A percentile compares a stretch with the other conserved stretches of the same genome.
Evolutionary conservation across 2,113 vertebrate genomes (phyloP).

Genomic region (Romanogobio albipinnatus): DNA sequence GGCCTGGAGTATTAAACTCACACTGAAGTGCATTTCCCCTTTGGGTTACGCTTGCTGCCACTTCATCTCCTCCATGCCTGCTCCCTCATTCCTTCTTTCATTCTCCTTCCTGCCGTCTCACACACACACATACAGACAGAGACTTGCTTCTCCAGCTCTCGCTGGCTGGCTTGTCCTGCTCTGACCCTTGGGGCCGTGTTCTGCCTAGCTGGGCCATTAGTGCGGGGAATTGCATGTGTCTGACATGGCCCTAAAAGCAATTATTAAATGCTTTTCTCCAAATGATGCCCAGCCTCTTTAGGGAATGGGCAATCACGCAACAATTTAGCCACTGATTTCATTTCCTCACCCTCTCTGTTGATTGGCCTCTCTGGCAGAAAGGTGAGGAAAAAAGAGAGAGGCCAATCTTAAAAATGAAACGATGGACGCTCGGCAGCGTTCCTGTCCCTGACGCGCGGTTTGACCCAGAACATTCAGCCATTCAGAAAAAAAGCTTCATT

Average conservation of each 20-base stretch:
- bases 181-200: slow-evolving; percentile 49
- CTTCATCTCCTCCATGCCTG: slow-evolving; percentile 90
- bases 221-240: slow-evolving; percentile 87
- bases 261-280: slow-evolving; percentile 92
- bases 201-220: slow-evolving; percentile 54
- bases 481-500: background rate
- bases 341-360: slow-evolving; percentile 72
- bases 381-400: slow-evolving; percentile 1
- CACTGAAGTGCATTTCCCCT: slow-evolving; percentile 96
- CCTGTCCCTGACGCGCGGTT: background rate
- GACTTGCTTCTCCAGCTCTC: background rate
- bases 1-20: slow-evolving; percentile 96
- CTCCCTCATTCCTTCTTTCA: slow-evolving; percentile 62
- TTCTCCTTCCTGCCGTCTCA: slow-evolving; percentile 56
- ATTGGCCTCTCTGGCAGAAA: slow-evolving; percentile 74
- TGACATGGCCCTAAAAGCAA: slow-evolving; percentile 89
- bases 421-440: background rate
- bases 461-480: slow-evolving; percentile 10
- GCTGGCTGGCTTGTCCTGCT: slow-evolving; percentile 45
- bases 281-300: slow-evolving; percentile 84
- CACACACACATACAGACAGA: slow-evolving; percentile 23
- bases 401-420: background rate
- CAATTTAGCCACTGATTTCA: slow-evolving; percentile 92
- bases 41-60: slow-evolving; percentile 97
- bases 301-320: slow-evolving; percentile 90